Evolutionary conservation across 2,888 invertebrate species (phyloP).

Genomic region (Yponomeuta plumbellus): DNA sequence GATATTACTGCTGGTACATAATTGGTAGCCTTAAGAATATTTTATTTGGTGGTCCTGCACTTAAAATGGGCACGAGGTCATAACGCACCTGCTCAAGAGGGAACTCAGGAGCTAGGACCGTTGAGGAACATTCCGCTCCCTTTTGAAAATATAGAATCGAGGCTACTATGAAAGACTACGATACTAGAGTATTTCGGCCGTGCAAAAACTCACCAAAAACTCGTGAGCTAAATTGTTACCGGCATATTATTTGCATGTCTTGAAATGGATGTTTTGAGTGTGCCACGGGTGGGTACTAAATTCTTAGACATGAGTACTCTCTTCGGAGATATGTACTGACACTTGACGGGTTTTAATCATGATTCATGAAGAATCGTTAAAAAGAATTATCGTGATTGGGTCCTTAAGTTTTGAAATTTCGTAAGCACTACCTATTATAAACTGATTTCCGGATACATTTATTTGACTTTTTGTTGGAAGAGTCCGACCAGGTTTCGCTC

Average conservation of each 20-base stretch:
- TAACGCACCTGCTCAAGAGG: background rate
- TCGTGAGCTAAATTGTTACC: slow-evolving; percentile 9
- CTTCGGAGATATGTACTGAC: background rate
- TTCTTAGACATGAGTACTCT: background rate
- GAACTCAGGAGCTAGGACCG: background rate
- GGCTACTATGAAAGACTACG: slow-evolving; percentile 29
- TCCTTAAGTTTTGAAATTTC: no score
- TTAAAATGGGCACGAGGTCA: no score
- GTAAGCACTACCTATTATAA: no score
- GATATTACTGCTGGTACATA: no score
- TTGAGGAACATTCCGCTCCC: background rate
- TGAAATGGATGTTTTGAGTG: slow-evolving; percentile 5
- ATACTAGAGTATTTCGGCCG: slow-evolving; percentile 14
- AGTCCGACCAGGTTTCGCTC: no score
- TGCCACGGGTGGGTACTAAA: background rate
- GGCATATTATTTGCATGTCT: slow-evolving; percentile 4
- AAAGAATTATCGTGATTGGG: no score
- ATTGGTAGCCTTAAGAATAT: no score
- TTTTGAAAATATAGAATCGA: slow-evolving; percentile 26
- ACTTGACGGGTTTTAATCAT: background rate
- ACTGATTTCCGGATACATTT: no score
- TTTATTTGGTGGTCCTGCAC: no score
- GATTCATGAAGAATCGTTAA: no score
- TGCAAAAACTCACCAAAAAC: slow-evolving; percentile 14
- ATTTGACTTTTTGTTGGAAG: no score